Evolutionary conservation across 2,797 vertebrate genomes (phyloP).

Genomic region (Sebastes iracundus): DNA sequence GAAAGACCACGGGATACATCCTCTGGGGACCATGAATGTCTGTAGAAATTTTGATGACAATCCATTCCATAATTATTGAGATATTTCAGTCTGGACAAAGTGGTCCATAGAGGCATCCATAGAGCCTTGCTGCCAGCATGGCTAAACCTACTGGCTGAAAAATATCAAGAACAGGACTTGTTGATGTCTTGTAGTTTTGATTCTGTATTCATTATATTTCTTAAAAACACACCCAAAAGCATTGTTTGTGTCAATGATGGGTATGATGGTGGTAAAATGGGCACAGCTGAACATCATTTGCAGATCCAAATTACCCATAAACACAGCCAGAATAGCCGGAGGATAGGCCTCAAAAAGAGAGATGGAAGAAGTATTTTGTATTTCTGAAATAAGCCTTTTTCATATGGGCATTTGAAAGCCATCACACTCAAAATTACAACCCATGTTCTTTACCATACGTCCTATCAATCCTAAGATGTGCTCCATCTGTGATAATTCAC

Average conservation of each 20-base stretch:
- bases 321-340: conserved; percentile 22
- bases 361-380: conserved; percentile 1
- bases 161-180: neutral
- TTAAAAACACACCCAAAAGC: neutral
- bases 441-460: neutral
- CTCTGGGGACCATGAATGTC: neutral
- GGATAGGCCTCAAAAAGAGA: neutral
- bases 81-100: neutral
- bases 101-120: neutral
- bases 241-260: conserved; percentile 23
- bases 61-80: neutral
- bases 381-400: neutral
- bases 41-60: too few relatives aligned
- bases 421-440: neutral
- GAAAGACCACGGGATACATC: neutral
- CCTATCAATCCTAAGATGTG: neutral
- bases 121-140: neutral
- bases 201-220: conserved; percentile 4
- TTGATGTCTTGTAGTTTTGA: neutral
- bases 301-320: conserved; percentile 32
- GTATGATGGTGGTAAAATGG: conserved; percentile 14
- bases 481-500: neutral
- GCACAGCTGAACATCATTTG: conserved; percentile 31
- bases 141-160: neutral
- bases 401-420: neutral